Evolutionary conservation across 2,113 vertebrate species (phyloP).

Genomic region (Cepphus grylle): DNA sequence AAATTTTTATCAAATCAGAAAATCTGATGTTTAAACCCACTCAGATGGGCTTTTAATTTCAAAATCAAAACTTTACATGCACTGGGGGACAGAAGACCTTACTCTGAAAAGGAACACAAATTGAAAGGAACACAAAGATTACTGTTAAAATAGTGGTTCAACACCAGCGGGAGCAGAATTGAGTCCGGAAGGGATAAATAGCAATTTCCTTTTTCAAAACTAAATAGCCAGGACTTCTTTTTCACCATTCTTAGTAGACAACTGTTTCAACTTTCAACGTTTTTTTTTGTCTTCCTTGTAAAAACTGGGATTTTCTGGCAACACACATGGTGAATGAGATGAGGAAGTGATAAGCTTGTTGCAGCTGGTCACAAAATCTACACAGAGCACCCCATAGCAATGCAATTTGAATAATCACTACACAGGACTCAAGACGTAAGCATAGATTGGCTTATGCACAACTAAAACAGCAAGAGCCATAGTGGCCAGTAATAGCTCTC

Average conservation of each 20-base stretch:
- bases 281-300: not conserved
- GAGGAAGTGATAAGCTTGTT: not conserved
- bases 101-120: not conserved
- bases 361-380: not conserved
- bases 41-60: not conserved
- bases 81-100: not conserved
- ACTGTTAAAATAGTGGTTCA: not conserved
- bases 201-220: not conserved
- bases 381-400: not conserved
- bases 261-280: not conserved
- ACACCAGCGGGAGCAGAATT: not conserved
- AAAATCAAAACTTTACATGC: not conserved
- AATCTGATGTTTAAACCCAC: not conserved
- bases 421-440: not conserved
- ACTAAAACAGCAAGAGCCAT: not conserved
- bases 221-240: not conserved
- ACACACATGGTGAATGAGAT: not conserved
- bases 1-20: not conserved
- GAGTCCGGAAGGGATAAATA: not conserved
- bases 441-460: not conserved
- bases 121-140: not conserved
- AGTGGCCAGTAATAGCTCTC: not conserved
- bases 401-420: not conserved
- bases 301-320: not conserved
- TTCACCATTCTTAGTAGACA: not conserved